These are phyloP conservation scores for Dioctria rufipes DNA, from an alignment of 2,888 invertebrate genomes.

Conservation along the genomic window DNA sequence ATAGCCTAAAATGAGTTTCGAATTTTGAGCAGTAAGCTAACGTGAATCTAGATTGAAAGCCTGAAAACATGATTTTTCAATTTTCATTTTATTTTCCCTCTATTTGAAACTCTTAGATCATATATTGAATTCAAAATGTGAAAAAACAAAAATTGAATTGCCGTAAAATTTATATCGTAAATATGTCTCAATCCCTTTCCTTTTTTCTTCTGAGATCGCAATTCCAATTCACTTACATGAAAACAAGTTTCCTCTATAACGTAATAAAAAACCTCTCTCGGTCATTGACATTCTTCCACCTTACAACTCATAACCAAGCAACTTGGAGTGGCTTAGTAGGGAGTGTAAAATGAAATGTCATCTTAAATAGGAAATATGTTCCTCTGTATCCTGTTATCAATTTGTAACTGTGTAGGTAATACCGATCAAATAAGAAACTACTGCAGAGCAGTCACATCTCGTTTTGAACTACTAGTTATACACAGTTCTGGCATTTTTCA, in stretches of 20 bases:
- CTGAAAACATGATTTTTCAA: too few relatives aligned
- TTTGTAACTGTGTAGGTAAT: constrained; percentile 12
- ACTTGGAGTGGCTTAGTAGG: not conserved
- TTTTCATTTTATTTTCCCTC: too few relatives aligned
- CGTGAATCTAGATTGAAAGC: too few relatives aligned
- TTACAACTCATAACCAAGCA: not conserved
- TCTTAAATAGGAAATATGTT: constrained; percentile 41
- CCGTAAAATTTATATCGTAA: too few relatives aligned
- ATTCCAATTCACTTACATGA: not conserved
- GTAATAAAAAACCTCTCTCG: not conserved
- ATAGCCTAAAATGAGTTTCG: too few relatives aligned
- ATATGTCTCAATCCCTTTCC: too few relatives aligned
- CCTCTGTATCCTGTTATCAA: constrained; percentile 27
- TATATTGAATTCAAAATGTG: too few relatives aligned
- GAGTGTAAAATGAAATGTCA: constrained; percentile 28
- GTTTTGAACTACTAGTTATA: not conserved
- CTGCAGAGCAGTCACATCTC: not conserved
- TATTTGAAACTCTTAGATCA: too few relatives aligned
- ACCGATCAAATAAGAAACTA: constrained; percentile 41
- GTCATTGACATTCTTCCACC: not conserved
- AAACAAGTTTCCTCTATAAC: not conserved
- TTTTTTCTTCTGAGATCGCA: not conserved
- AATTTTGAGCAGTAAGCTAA: too few relatives aligned
- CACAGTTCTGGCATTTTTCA: too few relatives aligned
- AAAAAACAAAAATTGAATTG: too few relatives aligned